These are phyloP conservation scores for Malachius bipustulatus DNA, from an alignment of 2,888 invertebrate genomes.

Conservation along the genomic window DNA sequence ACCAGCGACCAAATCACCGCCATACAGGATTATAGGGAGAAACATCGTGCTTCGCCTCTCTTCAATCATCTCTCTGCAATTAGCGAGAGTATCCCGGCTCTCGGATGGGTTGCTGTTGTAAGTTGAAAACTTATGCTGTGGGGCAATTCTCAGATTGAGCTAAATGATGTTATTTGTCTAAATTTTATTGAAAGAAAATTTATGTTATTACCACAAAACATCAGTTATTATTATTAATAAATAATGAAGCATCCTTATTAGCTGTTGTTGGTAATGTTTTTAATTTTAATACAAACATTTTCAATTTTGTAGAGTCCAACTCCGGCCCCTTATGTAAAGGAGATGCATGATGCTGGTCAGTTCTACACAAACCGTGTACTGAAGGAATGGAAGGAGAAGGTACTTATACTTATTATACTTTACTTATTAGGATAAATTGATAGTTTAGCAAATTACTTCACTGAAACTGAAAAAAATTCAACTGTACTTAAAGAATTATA, in stretches of 20 bases:
- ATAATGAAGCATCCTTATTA: no score
- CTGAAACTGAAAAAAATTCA: no score
- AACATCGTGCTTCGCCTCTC: constrained; percentile 68
- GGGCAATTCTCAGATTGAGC: no score
- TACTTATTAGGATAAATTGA: no score
- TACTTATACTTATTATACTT: no score
- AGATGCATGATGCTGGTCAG: constrained; percentile 96
- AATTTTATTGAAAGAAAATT: no score
- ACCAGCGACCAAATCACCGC: constrained; percentile 73
- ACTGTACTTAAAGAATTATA: no score
- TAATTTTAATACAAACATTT: constrained; percentile 7
- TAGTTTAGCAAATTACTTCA: no score
- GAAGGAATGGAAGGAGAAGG: constrained; percentile 97
- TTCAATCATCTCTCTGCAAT: constrained; percentile 96
- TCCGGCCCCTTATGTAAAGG: constrained; percentile 93
- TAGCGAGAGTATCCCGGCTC: constrained; percentile 89
- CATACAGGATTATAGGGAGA: constrained; percentile 81
- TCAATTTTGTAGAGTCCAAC: constrained; percentile 55
- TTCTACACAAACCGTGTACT: constrained; percentile 97
- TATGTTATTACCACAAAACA: constrained; percentile 6
- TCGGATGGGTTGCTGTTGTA: constrained; percentile 92
- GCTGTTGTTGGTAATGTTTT: no score
- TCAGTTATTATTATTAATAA: constrained; percentile 4
- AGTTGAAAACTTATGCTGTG: no score
- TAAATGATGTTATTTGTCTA: no score